phyloP scores from a whole-genome alignment of 1,140 invertebrate genomes.

The Frieseomelitta varia region DNA sequence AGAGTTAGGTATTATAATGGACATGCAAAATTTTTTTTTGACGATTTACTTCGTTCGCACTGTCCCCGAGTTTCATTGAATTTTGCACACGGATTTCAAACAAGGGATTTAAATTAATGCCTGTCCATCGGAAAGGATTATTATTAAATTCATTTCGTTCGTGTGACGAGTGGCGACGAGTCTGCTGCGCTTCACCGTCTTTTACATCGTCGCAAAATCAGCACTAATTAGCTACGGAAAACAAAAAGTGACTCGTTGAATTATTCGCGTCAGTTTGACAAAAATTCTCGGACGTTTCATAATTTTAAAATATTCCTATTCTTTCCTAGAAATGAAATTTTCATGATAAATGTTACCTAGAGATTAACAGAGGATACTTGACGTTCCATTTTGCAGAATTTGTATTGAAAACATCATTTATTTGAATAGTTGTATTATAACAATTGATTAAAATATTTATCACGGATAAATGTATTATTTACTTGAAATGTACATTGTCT shows the following conservation, averaged over 20 bases:
- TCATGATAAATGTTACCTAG: not conserved
- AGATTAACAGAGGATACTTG: not conserved
- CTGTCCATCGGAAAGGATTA: not conserved
- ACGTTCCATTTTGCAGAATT: too few relatives aligned
- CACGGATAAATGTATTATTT: too few relatives aligned
- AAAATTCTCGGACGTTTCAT: not conserved
- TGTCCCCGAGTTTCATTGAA: not conserved
- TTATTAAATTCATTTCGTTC: not conserved
- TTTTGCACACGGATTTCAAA: not conserved
- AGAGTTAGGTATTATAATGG: too few relatives aligned
- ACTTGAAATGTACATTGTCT: too few relatives aligned
- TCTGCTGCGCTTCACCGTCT: not conserved
- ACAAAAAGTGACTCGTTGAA: not conserved
- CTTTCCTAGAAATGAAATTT: not conserved
- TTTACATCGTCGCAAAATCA: not conserved
- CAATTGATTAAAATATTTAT: fast-evolving
- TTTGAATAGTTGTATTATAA: too few relatives aligned
- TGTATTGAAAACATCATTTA: too few relatives aligned
- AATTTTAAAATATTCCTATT: not conserved
- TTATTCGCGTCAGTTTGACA: not conserved
- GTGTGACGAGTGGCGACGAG: not conserved
- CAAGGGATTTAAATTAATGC: not conserved
- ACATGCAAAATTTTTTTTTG: too few relatives aligned
- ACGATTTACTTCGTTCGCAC: not conserved
- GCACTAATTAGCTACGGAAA: not conserved